phyloP scores from a whole-genome alignment of 2,888 invertebrate genomes.

The Coleophora flavipennella region DNA sequence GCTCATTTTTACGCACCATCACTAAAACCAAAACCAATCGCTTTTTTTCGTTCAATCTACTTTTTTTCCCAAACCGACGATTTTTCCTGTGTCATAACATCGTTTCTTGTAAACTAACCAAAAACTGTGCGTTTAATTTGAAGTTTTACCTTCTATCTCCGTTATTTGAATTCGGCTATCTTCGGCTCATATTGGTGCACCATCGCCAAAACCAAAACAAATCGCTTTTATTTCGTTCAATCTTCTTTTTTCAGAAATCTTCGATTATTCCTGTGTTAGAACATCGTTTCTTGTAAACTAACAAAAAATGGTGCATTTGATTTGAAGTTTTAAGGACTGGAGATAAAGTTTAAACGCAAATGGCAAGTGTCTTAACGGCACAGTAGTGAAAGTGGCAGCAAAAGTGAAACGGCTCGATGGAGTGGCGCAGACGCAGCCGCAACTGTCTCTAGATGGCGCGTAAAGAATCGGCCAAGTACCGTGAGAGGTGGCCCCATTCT shows the following conservation, averaged over 20 bases:
- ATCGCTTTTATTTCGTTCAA: conserved; percentile 18
- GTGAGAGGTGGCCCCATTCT: conserved; percentile 32
- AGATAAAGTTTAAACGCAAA: not conserved
- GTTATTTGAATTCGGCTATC: conserved; percentile 19
- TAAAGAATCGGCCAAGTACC: conserved; percentile 46
- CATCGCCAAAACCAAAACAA: conserved; percentile 3
- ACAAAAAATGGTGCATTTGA: too few relatives aligned
- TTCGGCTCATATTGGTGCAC: conserved; percentile 24
- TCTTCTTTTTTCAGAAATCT: conserved; percentile 18
- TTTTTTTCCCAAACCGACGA: conserved; percentile 16
- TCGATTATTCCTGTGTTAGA: conserved; percentile 6
- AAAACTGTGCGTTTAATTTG: too few relatives aligned
- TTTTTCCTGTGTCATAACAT: not conserved
- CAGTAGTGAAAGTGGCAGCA: conserved; percentile 66
- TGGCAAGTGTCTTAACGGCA: conserved; percentile 32
- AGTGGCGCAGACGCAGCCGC: conserved; percentile 23
- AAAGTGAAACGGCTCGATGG: conserved; percentile 65
- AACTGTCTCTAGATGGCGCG: conserved; percentile 48
- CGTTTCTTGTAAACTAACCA: not conserved
- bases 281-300: not conserved
- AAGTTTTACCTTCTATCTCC: too few relatives aligned
- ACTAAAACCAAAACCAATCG: not conserved
- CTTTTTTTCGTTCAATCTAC: conserved; percentile 23
- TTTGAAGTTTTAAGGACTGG: too few relatives aligned
- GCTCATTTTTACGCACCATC: conserved; percentile 22